phyloP scores from a whole-genome alignment of 1,140 invertebrate species.

The Yoshiicerus persimilis region DNA sequence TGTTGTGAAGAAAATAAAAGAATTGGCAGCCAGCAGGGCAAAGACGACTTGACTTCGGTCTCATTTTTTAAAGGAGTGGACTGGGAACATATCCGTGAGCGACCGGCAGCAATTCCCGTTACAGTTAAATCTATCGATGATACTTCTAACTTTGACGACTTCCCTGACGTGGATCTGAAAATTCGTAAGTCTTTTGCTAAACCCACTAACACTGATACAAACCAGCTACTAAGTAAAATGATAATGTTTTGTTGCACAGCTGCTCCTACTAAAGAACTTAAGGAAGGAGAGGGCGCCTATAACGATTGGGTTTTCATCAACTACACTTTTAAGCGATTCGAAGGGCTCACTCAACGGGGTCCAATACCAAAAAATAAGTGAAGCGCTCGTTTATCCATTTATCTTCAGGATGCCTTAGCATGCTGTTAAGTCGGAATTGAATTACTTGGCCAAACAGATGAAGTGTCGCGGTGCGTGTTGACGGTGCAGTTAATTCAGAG shows the following conservation, averaged over 20 bases:
- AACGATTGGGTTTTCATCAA: constrained; percentile 99
- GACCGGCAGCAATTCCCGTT: constrained; percentile 89
- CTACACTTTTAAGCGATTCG: constrained; percentile 99
- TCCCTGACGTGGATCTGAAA: constrained; percentile 97
- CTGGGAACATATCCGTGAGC: constrained; percentile 94
- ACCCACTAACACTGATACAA: not conserved
- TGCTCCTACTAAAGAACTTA: constrained; percentile 68
- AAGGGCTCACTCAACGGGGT: constrained; percentile 79
- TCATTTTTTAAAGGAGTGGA: constrained; percentile 90
- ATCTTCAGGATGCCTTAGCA: not conserved
- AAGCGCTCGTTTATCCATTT: not conserved
- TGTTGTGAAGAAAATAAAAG: constrained; percentile 92
- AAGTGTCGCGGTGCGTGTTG: too few relatives aligned
- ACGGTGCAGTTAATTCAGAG: too few relatives aligned
- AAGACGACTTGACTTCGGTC: constrained; percentile 81
- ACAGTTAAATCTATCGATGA: constrained; percentile 70
- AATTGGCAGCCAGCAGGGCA: constrained; percentile 84
- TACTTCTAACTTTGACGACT: constrained; percentile 99
- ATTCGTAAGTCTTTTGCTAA: constrained; percentile 76
- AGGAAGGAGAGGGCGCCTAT: constrained; percentile 74
- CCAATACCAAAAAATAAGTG: constrained; percentile 37
- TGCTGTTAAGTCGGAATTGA: too few relatives aligned
- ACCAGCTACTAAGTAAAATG: not conserved
- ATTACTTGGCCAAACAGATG: too few relatives aligned
- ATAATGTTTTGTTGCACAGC: constrained; percentile 61